A percentile compares a stretch with the other conserved stretches of the same genome.
Evolutionary conservation across 1,140 invertebrate genomes (phyloP).

Genomic region (Drosophila leontia): DNA sequence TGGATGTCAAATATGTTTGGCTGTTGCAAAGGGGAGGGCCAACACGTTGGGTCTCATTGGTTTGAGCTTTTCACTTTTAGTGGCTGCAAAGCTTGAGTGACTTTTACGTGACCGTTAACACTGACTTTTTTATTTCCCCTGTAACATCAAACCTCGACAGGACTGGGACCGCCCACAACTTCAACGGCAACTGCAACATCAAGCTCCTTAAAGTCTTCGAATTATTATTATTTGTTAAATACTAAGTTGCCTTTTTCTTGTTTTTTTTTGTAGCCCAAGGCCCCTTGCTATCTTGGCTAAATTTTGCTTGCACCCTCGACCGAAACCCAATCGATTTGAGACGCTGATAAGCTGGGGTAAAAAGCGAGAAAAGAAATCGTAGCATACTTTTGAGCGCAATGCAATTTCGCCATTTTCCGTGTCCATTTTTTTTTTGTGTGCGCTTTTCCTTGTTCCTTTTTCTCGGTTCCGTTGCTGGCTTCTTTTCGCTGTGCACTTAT

Average conservation of each 20-base stretch:
- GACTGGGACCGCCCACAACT: slow-evolving; percentile 53
- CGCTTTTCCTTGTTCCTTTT: slow-evolving; percentile 5
- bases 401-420: slow-evolving; percentile 57
- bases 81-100: slow-evolving; percentile 5
- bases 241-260: background rate
- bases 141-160: slow-evolving; percentile 22
- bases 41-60: background rate
- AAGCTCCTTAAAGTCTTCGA: slow-evolving; percentile 8
- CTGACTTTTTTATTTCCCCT: slow-evolving; percentile 3
- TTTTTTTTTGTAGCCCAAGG: background rate
- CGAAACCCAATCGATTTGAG: slow-evolving; percentile 47
- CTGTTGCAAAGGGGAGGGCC: background rate
- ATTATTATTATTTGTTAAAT: slow-evolving; percentile 16
- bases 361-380: slow-evolving; percentile 32
- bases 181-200: slow-evolving; percentile 27
- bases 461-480: slow-evolving; percentile 16
- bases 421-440: slow-evolving; percentile 24
- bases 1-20: slow-evolving; percentile 31
- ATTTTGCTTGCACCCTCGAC: slow-evolving; percentile 37
- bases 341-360: slow-evolving; percentile 59
- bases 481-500: slow-evolving; percentile 44
- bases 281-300: slow-evolving; percentile 62
- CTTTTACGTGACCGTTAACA: background rate
- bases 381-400: slow-evolving; percentile 54
- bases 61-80: slow-evolving; percentile 22